Evolutionary conservation across 2,888 invertebrate species (phyloP).

Genomic region (Thera obeliscata): DNA sequence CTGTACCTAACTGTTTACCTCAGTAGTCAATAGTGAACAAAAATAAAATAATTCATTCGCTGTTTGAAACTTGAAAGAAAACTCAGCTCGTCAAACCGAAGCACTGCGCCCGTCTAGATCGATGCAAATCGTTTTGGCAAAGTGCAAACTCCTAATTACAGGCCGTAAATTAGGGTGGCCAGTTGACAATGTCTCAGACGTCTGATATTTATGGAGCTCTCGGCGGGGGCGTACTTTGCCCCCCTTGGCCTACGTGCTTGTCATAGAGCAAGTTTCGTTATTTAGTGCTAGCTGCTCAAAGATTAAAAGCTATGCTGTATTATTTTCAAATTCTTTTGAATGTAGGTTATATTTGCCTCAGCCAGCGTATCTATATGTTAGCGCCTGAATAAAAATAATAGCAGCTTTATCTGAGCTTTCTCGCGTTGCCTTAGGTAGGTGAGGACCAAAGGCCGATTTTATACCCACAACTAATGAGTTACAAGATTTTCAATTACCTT

Average conservation of each 20-base stretch:
- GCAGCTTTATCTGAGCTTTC: no score
- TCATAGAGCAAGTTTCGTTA: constrained; percentile 59
- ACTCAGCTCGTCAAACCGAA: constrained; percentile 21
- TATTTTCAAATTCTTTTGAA: not conserved
- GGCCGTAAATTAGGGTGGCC: constrained; percentile 83
- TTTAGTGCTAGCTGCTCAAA: constrained; percentile 33
- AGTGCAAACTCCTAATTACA: constrained; percentile 84
- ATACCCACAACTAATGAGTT: no score
- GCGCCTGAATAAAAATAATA: not conserved
- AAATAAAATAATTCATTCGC: not conserved
- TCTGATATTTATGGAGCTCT: constrained; percentile 78
- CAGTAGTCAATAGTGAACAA: not conserved
- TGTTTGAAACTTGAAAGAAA: constrained; percentile 5
- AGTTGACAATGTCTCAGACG: constrained; percentile 83
- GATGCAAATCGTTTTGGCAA: constrained; percentile 84
- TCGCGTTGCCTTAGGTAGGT: no score
- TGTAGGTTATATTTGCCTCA: not conserved
- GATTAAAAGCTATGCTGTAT: constrained; percentile 18
- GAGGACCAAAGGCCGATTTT: no score
- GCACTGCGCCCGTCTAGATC: constrained; percentile 56
- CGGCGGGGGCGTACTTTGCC: constrained; percentile 64
- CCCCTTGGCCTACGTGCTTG: constrained; percentile 51
- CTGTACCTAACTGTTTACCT: no score
- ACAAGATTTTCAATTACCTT: no score
- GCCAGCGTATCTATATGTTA: not conserved